Conservation (phyloP, 2,797 vertebrate species). For the Lophotriccus pileatus region DNA sequence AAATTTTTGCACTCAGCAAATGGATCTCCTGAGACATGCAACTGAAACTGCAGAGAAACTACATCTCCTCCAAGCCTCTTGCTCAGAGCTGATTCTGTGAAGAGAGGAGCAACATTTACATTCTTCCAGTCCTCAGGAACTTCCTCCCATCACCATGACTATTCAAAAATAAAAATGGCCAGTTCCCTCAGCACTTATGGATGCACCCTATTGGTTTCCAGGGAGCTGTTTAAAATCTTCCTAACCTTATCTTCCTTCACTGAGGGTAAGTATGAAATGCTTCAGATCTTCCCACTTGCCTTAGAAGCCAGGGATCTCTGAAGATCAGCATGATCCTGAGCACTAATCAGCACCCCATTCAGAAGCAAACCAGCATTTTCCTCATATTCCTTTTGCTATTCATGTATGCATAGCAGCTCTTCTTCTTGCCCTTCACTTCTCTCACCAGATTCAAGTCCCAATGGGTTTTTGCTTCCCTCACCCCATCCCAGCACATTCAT, state of each 20-base stretch:
- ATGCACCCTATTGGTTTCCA: background rate
- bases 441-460: background rate
- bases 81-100: background rate
- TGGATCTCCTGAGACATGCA: background rate
- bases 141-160: background rate
- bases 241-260: background rate
- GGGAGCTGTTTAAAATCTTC: background rate
- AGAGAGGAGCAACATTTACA: accelerated
- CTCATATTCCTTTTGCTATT: background rate
- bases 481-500: background rate
- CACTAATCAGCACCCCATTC: accelerated
- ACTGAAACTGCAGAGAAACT: background rate
- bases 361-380: background rate
- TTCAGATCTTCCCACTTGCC: background rate
- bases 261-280: background rate
- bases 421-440: background rate
- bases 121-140: background rate
- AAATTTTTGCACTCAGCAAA: background rate
- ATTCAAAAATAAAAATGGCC: background rate
- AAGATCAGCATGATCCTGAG: background rate
- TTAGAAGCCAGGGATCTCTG: background rate
- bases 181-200: background rate
- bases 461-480: background rate
- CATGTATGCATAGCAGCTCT: background rate
- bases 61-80: background rate